These are phyloP conservation scores for Leucophora obtusa DNA, from an alignment of 2,888 invertebrate genomes.

Conservation along the genomic window DNA sequence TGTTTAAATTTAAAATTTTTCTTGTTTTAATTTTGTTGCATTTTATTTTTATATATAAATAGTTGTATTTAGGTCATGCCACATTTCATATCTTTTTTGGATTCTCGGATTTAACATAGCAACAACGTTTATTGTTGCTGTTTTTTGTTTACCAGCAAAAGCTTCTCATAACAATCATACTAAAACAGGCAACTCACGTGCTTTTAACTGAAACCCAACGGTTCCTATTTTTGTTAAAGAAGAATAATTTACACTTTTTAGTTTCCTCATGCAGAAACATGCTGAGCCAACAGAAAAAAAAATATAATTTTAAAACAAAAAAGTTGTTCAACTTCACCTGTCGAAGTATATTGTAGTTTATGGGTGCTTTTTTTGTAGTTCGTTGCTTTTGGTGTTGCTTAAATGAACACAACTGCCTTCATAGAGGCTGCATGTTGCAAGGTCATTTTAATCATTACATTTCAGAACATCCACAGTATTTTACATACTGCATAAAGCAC, in stretches of 20 bases:
- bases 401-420: conserved; percentile 15
- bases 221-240: background rate
- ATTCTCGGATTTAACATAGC: background rate
- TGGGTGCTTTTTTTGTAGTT: background rate
- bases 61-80: conserved; percentile 56
- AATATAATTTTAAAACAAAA: conserved; percentile 3
- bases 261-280: conserved; percentile 41
- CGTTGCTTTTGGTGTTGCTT: background rate
- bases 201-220: conserved; percentile 6
- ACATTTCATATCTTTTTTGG: conserved; percentile 32
- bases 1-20: background rate
- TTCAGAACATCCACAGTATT: conserved; percentile 18
- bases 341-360: conserved; percentile 38
- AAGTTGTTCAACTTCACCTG: conserved; percentile 59
- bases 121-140: conserved; percentile 1
- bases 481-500: no score
- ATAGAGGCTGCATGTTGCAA: conserved; percentile 37
- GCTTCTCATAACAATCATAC: background rate
- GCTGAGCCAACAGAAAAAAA: background rate
- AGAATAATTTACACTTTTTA: conserved; percentile 37
- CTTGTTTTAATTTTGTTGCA: background rate
- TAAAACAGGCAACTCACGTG: conserved; percentile 34
- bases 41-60: background rate
- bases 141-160: no score
- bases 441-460: conserved; percentile 44